Percentiles rank a stretch among this genome's conserved stretches.
phyloP scores from a whole-genome alignment of 1,140 invertebrate species.

The Xylocopa sonorina region DNA sequence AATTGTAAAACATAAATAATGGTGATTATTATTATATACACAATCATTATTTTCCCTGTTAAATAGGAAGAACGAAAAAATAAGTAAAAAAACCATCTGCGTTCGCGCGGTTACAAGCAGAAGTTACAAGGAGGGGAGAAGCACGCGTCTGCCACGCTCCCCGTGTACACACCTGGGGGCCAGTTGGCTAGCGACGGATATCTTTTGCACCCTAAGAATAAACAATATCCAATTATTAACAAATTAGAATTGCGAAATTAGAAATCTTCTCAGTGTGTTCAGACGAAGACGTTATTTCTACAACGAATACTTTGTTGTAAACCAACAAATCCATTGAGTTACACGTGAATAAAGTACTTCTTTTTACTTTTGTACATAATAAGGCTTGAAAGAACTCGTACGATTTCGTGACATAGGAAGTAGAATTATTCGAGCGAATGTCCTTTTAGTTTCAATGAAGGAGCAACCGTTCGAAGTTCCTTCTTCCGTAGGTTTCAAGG shows the following conservation, averaged over 20 bases:
- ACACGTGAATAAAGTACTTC: neutral
- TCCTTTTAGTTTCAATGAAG: constrained; percentile 55
- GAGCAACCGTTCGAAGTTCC: constrained; percentile 70
- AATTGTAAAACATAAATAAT: too few species aligned
- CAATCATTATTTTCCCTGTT: too few species aligned
- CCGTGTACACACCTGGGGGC: constrained; percentile 68
- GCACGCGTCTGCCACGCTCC: constrained; percentile 80
- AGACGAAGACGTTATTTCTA: constrained; percentile 20
- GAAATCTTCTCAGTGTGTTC: constrained; percentile 64
- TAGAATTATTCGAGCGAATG: constrained; percentile 69
- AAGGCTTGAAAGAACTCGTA: constrained; percentile 60
- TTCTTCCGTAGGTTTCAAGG: constrained; percentile 51
- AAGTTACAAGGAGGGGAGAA: constrained; percentile 79
- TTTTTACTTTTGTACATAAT: constrained; percentile 6
- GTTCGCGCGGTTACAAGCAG: constrained; percentile 46
- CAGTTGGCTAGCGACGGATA: constrained; percentile 68
- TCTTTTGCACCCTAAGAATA: constrained; percentile 62
- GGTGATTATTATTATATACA: too few species aligned
- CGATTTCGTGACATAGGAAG: constrained; percentile 59
- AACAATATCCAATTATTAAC: constrained; percentile 78
- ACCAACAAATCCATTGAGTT: too few species aligned
- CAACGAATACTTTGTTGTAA: too few species aligned
- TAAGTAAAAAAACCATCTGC: constrained; percentile 65
- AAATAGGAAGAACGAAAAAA: constrained; percentile 53
- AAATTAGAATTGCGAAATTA: constrained; percentile 72